Conservation (phyloP, 2,888 invertebrate species). For the Platynereis dumerilii region DNA sequence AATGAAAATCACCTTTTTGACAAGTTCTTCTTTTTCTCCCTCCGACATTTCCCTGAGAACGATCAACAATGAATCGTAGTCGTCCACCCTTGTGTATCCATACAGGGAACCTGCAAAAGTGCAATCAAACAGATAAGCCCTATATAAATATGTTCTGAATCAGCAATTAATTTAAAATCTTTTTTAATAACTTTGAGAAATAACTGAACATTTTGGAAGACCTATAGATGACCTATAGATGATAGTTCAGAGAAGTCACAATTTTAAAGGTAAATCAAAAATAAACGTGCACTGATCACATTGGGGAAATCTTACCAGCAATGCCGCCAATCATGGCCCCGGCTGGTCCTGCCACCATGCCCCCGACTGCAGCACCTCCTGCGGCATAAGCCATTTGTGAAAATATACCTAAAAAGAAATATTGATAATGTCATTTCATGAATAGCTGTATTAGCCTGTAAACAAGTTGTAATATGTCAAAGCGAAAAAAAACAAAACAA, state of each 20-base stretch:
- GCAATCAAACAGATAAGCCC: no score
- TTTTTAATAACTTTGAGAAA: no score
- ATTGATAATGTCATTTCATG: background rate
- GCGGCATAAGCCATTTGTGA: constrained; percentile 55
- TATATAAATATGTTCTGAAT: no score
- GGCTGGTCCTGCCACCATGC: constrained; percentile 50
- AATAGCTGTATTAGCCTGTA: no score
- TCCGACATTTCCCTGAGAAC: constrained; percentile 49
- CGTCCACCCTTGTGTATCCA: constrained; percentile 50
- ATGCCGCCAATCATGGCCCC: constrained; percentile 53
- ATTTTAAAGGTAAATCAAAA: no score
- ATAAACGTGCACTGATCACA: no score
- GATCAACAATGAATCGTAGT: constrained; percentile 50
- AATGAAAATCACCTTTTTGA: constrained; percentile 45
- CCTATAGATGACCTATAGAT: no score
- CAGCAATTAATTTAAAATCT: no score
- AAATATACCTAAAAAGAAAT: constrained; percentile 46
- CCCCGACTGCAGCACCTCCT: constrained; percentile 50
- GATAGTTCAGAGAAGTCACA: no score
- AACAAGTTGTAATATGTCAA: no score
- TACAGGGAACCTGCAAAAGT: constrained; percentile 27
- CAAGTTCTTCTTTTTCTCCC: constrained; percentile 46
- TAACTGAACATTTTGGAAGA: no score
- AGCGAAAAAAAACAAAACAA: no score
- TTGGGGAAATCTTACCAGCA: constrained; percentile 44